A percentile compares a stretch with the other conserved stretches of the same genome.
These are phyloP conservation scores for Pseudoips prasinana DNA, from an alignment of 2,888 invertebrate genomes.

Conservation along the genomic window DNA sequence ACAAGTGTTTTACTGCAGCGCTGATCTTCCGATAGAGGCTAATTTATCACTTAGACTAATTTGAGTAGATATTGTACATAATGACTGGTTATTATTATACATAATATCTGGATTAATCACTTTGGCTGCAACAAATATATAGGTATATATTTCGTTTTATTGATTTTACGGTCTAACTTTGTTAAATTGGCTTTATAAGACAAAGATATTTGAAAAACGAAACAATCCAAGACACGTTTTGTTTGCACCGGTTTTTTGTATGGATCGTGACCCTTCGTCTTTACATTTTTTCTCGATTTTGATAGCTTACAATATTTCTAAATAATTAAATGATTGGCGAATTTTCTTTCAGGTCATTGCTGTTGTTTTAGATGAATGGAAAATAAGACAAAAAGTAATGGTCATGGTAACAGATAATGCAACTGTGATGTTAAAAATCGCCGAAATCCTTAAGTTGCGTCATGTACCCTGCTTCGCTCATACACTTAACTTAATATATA, in stretches of 20 bases:
- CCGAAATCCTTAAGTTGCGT: slow-evolving; percentile 2
- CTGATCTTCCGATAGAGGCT: background rate
- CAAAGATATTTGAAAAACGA: background rate
- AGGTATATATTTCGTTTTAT: background rate
- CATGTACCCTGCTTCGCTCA: slow-evolving; percentile 4
- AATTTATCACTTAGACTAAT: background rate
- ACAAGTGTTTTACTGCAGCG: no score
- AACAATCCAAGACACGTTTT: background rate
- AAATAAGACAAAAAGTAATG: slow-evolving; percentile 1
- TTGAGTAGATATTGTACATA: background rate
- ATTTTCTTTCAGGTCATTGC: slow-evolving; percentile 3
- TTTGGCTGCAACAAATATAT: background rate
- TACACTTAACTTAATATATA: slow-evolving; percentile 1
- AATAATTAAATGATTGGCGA: slow-evolving; percentile 1
- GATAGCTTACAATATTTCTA: background rate
- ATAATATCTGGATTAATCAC: background rate
- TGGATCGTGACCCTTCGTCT: background rate
- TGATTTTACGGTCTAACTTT: background rate
- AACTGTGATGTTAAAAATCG: slow-evolving; percentile 3
- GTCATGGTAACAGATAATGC: slow-evolving; percentile 5
- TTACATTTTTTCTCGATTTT: background rate
- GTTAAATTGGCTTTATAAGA: background rate
- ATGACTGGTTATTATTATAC: background rate
- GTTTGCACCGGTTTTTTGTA: background rate
- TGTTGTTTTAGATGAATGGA: slow-evolving; percentile 1